phyloP scores from a whole-genome alignment of 2,113 vertebrate species.

The Phaethornis superciliosus region DNA sequence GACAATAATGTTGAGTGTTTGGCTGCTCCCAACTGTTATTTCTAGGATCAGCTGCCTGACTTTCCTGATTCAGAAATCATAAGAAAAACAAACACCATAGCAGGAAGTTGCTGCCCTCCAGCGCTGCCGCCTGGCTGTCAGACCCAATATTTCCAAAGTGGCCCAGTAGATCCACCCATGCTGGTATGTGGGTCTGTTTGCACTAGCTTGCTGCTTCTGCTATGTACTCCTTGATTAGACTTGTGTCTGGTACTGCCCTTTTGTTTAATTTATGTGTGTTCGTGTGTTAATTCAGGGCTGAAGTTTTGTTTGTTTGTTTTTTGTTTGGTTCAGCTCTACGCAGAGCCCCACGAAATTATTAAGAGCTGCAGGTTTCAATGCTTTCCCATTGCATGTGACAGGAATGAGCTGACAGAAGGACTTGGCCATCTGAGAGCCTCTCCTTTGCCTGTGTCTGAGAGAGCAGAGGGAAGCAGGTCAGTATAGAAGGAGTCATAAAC shows the following conservation, averaged over 20 bases:
- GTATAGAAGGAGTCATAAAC: neutral
- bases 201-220: neutral
- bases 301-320: neutral
- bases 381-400: neutral
- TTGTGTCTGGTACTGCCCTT: neutral
- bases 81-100: neutral
- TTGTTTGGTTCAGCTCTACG: neutral
- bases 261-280: neutral
- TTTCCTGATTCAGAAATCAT: neutral
- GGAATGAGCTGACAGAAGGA: neutral
- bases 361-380: neutral
- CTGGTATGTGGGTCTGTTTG: neutral
- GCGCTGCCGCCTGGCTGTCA: neutral
- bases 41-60: neutral
- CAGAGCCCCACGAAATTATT: neutral
- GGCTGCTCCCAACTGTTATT: neutral
- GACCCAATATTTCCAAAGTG: neutral
- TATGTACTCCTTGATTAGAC: neutral
- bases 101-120: slow-evolving; percentile 21
- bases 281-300: neutral
- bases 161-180: neutral
- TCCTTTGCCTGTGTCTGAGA: neutral
- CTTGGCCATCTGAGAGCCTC: neutral
- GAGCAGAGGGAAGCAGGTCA: neutral
- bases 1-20: neutral